Percentiles rank a stretch among this genome's conserved stretches.
These are phyloP conservation scores for Charadrius vociferus DNA, from an alignment of 2,113 vertebrate species.

Conservation along the genomic window DNA sequence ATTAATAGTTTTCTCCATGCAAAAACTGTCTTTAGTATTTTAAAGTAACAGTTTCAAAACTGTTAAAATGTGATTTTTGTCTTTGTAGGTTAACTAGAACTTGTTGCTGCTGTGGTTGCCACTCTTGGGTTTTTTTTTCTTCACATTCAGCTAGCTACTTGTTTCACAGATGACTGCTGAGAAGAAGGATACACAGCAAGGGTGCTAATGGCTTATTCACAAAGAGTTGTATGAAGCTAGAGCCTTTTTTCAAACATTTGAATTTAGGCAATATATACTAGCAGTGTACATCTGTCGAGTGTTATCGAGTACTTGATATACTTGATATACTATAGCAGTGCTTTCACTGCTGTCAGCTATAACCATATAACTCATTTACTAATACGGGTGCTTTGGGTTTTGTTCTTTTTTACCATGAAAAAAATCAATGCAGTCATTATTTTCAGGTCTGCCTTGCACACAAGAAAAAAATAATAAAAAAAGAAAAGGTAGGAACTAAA, in stretches of 20 bases:
- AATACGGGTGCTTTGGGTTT: background rate
- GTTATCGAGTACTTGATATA: background rate
- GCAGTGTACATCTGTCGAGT: fast-evolving
- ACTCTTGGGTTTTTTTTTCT: background rate
- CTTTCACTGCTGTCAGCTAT: background rate
- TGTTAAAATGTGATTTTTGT: background rate
- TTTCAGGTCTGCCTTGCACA: background rate
- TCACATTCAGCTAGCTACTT: background rate
- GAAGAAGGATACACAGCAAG: background rate
- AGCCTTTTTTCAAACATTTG: background rate
- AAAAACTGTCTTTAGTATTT: background rate
- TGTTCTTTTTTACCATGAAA: background rate
- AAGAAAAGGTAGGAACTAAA: background rate
- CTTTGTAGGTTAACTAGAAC: background rate
- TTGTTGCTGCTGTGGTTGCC: background rate
- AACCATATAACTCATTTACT: background rate
- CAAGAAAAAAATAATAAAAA: background rate
- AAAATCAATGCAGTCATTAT: background rate
- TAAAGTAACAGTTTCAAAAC: background rate
- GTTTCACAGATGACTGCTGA: background rate
- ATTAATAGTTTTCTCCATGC: background rate
- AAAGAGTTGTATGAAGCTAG: background rate
- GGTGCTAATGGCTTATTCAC: background rate
- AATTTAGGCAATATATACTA: background rate
- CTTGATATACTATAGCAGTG: background rate